Evolutionary conservation across 2,113 vertebrate species (phyloP), one percentile per base, ranked within the genome.

Genomic region (Pachyramphus minor): DNA sequence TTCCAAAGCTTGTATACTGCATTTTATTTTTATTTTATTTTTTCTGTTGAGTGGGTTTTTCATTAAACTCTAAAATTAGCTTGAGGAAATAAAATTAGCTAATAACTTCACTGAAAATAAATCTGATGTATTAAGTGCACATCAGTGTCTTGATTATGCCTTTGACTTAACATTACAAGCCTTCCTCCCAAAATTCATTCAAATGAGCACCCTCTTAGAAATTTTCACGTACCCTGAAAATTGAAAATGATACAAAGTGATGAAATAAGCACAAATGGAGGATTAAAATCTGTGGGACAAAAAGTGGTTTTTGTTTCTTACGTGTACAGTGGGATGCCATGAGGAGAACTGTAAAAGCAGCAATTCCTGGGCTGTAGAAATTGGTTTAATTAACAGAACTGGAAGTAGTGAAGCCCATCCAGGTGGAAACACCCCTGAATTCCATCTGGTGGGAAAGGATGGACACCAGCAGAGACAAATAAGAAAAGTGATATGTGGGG

Each of bases 381-480:
- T 33, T 1, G 8, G 28, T 44, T 20, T 23, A 55, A 75, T 18
- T 52, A 47, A 53, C 4, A 39, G 10, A 84, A 64, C 1, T 17
- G 33, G 55, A 30, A 79, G 56, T n/a, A 42, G 52, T 13, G 42
- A 52, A 17, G 45, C 62, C 30, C 27, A 49, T 14, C 59, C 56
- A 55, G 28, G 25, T 14, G 24, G 50, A 28, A 52, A 28, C 50
- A 28, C 50, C 50, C 49, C 25, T 52, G 25, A 28, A 52, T 52
- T 5, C 55, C 39, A 1, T 4, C 52, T 41, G 1, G 1, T 3
- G 10, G 8, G 50, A 35, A 62, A 79, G 6, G 31, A 62, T 1
- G 14, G 50, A 13, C 12, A 10, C 15, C 1, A 24, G 45, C 50
- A 49, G 76, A 11, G 33, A 35, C 41, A 9, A 14, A 6, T 20